Evolutionary conservation across 2,888 invertebrate genomes (phyloP), one percentile per base, ranked within the genome.

Genomic region (Callosobruchus maculatus): DNA sequence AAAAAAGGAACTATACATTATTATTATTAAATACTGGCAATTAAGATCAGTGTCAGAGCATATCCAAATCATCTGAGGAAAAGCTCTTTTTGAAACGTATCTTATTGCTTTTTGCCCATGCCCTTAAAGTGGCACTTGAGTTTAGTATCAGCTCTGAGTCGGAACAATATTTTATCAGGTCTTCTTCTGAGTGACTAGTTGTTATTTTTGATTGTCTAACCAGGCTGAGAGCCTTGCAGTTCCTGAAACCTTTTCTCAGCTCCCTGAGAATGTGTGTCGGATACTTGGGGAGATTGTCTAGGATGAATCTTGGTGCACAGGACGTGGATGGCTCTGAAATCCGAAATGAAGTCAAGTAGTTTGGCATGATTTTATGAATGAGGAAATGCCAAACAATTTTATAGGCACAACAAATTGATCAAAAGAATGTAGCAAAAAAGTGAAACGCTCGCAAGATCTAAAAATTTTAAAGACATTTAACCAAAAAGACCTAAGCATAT

Each of bases 81-180:
- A 77, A 81, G 73, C 81, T 78, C 69, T 79, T 80, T 22, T 77
- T 77, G 26, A 76, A 74, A 22, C 71, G 70, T n/a, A 68, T 67
- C 7, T 72, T 75, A 21, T 68, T 71, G 9, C 71, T 21, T 30
- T 70, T 74, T 9, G 49, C 69, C 69, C 71, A 73, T 67, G 71
- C 67, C 22, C 73, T 72, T 30, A 75, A 69, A 22, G 71, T 75
- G 4, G 72, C 70, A 20, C 68, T 76, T 0, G 72, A 72, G 22
- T 74, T 75, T 18, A 74, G 76, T 9, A 79, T 75, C 71, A 82
- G 73, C 71, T 81, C 79, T 0, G 82, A 80, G 74, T 82, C 82
- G 22, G 82, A 82, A 70, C 79, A 81, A 75, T 77, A 80, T 72
- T 78, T 78, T 0, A 74, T 74, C 66, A 79, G 71, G 70, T 79